Percentiles rank a stretch among this genome's conserved stretches.
Evolutionary conservation across 2,113 vertebrate genomes (phyloP).

Genomic region (Scomber japonicus): DNA sequence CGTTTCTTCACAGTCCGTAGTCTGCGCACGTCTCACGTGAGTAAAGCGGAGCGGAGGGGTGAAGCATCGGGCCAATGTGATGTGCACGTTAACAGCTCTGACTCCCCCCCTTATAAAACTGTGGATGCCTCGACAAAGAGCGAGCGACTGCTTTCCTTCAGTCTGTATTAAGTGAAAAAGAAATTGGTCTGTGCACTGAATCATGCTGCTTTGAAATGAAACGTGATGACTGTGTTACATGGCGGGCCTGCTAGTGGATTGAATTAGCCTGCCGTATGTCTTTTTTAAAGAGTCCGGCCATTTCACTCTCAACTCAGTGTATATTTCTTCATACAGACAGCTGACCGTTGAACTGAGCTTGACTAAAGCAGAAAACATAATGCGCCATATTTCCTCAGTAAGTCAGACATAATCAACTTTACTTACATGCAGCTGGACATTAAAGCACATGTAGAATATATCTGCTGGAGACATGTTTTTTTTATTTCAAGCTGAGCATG

Average conservation of each 20-base stretch:
- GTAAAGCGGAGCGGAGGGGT: constrained; percentile 23
- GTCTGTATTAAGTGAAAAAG: constrained; percentile 13
- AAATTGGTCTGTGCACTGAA: constrained; percentile 21
- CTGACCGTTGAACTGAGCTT: not conserved
- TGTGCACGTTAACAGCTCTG: constrained; percentile 34
- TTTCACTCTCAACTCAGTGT: constrained; percentile 20
- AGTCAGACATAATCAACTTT: not conserved
- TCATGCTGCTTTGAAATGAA: constrained; percentile 46
- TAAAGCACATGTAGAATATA: too few species aligned
- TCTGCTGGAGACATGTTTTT: not conserved
- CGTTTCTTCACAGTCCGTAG: constrained; percentile 23
- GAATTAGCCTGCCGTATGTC: constrained; percentile 41
- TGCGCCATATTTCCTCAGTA: not conserved
- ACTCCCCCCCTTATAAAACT: constrained; percentile 30
- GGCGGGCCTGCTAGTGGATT: constrained; percentile 23
- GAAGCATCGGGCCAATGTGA: constrained; percentile 41
- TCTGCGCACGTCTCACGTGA: constrained; percentile 36
- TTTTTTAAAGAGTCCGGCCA: constrained; percentile 19
- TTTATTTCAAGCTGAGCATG: constrained; percentile 9
- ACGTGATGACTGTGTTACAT: constrained; percentile 40
- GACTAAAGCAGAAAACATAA: not conserved
- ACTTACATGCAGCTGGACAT: not conserved
- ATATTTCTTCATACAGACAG: not conserved
- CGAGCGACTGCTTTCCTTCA: constrained; percentile 19
- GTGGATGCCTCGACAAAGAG: constrained; percentile 23